Evolutionary conservation across 2,797 vertebrate genomes (phyloP), one percentile per base, ranked within the genome.

Genomic region (Myotis planiceps): DNA sequence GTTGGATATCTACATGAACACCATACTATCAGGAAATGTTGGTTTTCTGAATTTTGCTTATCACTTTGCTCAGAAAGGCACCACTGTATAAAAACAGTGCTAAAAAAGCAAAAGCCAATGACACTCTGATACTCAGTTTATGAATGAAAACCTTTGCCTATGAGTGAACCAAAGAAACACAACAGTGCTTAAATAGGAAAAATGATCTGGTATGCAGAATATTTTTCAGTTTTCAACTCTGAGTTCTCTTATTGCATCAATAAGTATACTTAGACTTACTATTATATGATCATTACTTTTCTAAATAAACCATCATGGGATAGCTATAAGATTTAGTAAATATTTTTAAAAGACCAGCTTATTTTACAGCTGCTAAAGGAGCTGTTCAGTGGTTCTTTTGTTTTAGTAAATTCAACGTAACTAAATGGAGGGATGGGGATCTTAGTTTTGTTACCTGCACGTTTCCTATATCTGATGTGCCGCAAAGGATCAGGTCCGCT

Each of bases 391-490:
- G 92, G 25, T 53, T 84, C 32, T 65, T 7, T 78, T 65, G 58
- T 74, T 88, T 82, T 87, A 89, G 94, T 37, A 94, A 90, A 92
- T 29, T 96, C 76, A 91, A 76, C 39, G 75, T 51, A 83, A 92
- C 37, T 94, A 76, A 88, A 94, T 75, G 92, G 92, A 96, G 92
- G 96, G 90, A 65, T 82, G 84, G 94, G 81, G 81, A 79, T 95
- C 90, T 93, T 55, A 88, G 92, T 83, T 88, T 51, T 90, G 96
- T 96, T 96, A 95, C 95, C 96, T 96, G 95, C 51, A 88, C 5
- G 74, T 93, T 94, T 93, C 92, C 93, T 96, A 95, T 49, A 96
- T 96, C 88, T 96, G 92, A 93, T 93, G 94, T 96, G 95, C 90
- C 75, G 65, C 90, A 96, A 97, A 94, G 85, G 95, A 93, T 92